Base-by-base conservation (phyloP, 2,888 invertebrate genomes). In the Gonocerus acuteangulatus region DNA sequence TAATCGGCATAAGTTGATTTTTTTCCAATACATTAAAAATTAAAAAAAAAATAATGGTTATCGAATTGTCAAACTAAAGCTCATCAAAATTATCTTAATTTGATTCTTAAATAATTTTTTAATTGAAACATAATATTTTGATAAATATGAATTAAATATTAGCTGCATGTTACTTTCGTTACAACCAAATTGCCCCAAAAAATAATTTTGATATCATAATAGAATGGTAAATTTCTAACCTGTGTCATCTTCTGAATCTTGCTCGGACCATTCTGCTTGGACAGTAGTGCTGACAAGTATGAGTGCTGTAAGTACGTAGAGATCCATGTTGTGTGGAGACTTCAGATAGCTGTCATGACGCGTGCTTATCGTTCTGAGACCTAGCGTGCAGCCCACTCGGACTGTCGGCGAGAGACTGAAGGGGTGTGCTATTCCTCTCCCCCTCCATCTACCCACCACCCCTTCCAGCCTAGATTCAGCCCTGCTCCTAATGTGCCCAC, bases 191-290 rank as follows among this genome's bases (percentile, higher is more conserved):
- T n/a, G n/a, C n/a, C n/a, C n/a, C n/a, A n/a, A n/a, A n/a, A n/a
- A n/a, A n/a, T n/a, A n/a, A n/a, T n/a, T n/a, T n/a, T n/a, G 27
- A 9, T 27, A 9, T 27, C 27, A 27, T 27, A 6, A 27, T 6
- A 6, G 4, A 27, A 27, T 27, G 4, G 9, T 27, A 9, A 27
- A 27, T 4, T 27, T 27, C 51, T 51, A n/a, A 51, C 51, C 51
- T 51, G 51, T 51, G 51, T 51, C 51, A 51, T 51, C 51, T 2
- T 51, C 51, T 3, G 51, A 18, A 7, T 51, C 51, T 19, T 51
- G 51, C 18, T 51, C 51, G 7, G 21, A 16, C 51, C 51, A 51
- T 2, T 51, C 51, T 1, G 51, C 32, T 1, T 6, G 13, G 11
- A 34, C 34, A 18, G 19, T 4, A 34, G 34, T 19, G 11, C 13